Conservation (phyloP, 2,888 invertebrate species). For the Brachyptera risi region DNA sequence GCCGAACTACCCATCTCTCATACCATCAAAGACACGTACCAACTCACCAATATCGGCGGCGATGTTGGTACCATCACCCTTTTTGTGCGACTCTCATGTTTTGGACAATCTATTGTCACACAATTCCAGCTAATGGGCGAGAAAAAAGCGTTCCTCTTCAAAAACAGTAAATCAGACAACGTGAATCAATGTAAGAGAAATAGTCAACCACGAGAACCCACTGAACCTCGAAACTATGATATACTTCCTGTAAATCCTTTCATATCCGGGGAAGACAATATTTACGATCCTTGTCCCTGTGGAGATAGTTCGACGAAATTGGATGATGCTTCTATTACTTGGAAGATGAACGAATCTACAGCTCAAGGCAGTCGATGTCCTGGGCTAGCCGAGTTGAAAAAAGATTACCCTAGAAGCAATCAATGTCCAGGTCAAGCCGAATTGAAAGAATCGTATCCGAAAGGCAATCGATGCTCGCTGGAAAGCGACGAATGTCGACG, state of each 20-base stretch:
- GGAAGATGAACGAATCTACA: no score
- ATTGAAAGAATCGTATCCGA: no score
- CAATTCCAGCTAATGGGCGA: conserved; percentile 49
- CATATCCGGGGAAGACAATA: conserved; percentile 11
- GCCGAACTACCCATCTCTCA: conserved; percentile 44
- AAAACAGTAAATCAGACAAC: conserved; percentile 32
- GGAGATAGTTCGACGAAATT: background rate
- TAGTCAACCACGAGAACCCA: background rate
- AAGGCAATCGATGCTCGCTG: no score
- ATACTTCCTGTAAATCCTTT: conserved; percentile 17
- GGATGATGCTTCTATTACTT: background rate
- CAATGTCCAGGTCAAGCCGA: no score
- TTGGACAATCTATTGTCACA: conserved; percentile 61
- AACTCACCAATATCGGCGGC: conserved; percentile 48
- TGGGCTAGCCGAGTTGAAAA: no score
- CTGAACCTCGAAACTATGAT: background rate
- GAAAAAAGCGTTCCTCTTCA: conserved; percentile 45
- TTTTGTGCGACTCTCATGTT: conserved; percentile 61
- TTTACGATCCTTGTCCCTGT: conserved; percentile 13
- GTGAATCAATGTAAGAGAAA: conserved; percentile 5
- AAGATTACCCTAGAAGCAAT: no score
- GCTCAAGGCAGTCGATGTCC: no score
- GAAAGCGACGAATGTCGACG: no score
- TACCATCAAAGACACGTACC: conserved; percentile 58
- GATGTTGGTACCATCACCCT: conserved; percentile 56